Evolutionary conservation across 2,888 invertebrate species (phyloP), one percentile per base, ranked within the genome.

Genomic region (Drosophila quinaria): DNA sequence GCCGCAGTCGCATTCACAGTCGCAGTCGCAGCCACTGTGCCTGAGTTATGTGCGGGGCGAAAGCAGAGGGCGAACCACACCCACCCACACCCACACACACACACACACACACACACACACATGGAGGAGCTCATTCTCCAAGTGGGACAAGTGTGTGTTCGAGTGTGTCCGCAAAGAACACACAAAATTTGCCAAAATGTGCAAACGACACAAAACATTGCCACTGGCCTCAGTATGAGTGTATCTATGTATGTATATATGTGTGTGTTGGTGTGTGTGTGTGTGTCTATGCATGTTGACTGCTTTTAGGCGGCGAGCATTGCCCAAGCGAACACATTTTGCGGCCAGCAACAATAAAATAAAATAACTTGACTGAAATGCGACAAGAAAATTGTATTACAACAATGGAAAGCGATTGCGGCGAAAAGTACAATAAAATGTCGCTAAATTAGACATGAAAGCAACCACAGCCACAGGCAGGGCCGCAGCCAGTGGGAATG

Each of bases 381-480:
- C 87, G 90, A 85, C 89, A 85, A 85, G 84, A 89, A 85, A 85
- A 85, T 86, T 90, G 84, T 85, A 90, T 90, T 85, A 90, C 89
- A 85, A 85, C 84, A 85, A 88, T 85, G 90, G 84, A 90, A 88
- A 85, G 89, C 90, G 90, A 85, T 85, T 85, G 84, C 72, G 90
- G 90, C 70, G 85, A 81, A 89, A 90, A 90, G 76, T 84, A 87
- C 90, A 87, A 85, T 87, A 87, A 90, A 90, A 90, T 91, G 92
- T 91, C 91, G 89, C 91, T 87, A 90, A 92, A 91, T 90, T 90
- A 91, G 91, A 92, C 91, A 90, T 89, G 91, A 86, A 90, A 91
- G 81, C 85, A 90, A 89, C 91, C 91, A 76, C 92, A 91, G 84
- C 72, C 25, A 54, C 39, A 33, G 31, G 29, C 39, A 29, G 39